phyloP scores from a whole-genome alignment of 2,888 invertebrate species.

The Entomobrya proxima region DNA sequence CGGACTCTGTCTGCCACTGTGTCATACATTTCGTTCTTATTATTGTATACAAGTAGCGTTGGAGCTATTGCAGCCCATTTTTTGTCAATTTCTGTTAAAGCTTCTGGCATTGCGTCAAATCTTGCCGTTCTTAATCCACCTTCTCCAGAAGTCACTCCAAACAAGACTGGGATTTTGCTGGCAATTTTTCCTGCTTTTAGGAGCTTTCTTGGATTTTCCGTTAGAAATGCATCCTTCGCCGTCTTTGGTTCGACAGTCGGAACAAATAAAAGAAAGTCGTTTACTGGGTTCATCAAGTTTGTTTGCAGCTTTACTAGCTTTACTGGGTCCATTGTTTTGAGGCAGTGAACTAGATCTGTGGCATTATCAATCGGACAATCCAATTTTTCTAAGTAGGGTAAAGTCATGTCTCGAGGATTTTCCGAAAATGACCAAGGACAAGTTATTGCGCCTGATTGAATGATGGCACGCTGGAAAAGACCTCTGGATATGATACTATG shows the following conservation, averaged over 20 bases:
- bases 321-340: conserved; percentile 43
- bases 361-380: conserved; percentile 49
- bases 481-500: conserved; percentile 42
- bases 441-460: conserved; percentile 40
- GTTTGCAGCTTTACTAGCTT: conserved; percentile 13
- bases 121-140: conserved; percentile 58
- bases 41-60: background rate
- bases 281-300: conserved; percentile 1
- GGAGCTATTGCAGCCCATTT: background rate
- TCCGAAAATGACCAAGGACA: conserved; percentile 46
- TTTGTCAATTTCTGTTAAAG: conserved; percentile 1
- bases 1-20: conserved; percentile 40
- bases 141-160: conserved; percentile 59
- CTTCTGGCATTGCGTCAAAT: conserved; percentile 40
- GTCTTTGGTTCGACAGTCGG: conserved; percentile 63
- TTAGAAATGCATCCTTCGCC: conserved; percentile 49
- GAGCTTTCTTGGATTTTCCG: conserved; percentile 44
- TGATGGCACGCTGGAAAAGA: conserved; percentile 50
- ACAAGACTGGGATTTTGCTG: conserved; percentile 58
- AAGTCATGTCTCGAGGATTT: background rate
- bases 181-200: conserved; percentile 44
- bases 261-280: conserved; percentile 24
- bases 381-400: conserved; percentile 19
- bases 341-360: conserved; percentile 32
- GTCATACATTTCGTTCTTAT: background rate